Base-by-base conservation (phyloP, 2,113 vertebrate species). In the Hydropotes inermis region DNA sequence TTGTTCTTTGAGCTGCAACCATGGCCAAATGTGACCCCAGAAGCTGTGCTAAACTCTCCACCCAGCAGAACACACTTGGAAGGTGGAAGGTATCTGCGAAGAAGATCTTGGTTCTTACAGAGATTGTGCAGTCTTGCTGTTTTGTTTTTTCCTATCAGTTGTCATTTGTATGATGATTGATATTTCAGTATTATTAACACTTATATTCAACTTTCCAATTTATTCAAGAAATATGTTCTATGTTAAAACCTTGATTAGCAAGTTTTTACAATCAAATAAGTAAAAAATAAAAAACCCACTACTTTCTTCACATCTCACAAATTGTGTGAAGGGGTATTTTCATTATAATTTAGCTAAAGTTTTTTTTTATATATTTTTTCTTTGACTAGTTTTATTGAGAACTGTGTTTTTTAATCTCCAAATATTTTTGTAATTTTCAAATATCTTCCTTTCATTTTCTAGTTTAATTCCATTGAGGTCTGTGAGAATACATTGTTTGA, bases 191-290 rank as follows among this genome's bases (percentile, higher is more conserved):
- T n/a, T 54, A 52, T n/a, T 54, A n/a, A 54, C 3, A n/a, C 5
- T 82, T 82, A 13, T n/a, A 82, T n/a, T 54, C 50, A 91, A 95
- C 39, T 98, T 97, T 90, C 19, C 93, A 97, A 86, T 86, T 95
- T 97, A 96, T 84, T 96, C 78, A 64, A 67, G 25, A 96, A 93
- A 95, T 79, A 30, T 93, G 30, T 96, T 94, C 60, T 21, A 64
- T 94, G 76, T 96, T 98, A 64, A 89, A 92, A 67, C 52, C 43
- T 93, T 97, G 84, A 98, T 94, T 98, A 98, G 57, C 16, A 94
- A 88, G 33, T 61, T 97, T 90, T 95, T 96, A 91, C 94, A 87
- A 78, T 83, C 19, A 87, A 87, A n/a, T 36, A 67, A 17, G 4
- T n/a, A 61, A 67, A 67, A n/a, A 17, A n/a, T 82, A n/a, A 23